These are phyloP conservation scores for Melanerpes formicivorus DNA, from an alignment of 2,113 vertebrate species.

Conservation along the genomic window DNA sequence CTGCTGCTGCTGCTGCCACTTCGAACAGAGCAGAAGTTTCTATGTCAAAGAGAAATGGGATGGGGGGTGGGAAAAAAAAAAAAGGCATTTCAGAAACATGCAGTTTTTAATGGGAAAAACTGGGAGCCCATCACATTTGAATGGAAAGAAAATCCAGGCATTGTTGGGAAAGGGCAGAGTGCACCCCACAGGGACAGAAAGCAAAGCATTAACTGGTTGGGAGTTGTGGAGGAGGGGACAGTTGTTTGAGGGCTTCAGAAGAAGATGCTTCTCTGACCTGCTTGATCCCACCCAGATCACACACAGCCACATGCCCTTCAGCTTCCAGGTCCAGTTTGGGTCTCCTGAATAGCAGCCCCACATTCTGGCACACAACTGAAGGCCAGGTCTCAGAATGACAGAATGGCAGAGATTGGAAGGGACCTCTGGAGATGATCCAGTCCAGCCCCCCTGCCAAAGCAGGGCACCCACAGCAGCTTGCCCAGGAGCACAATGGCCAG, in stretches of 20 bases:
- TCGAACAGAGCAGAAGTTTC: slow-evolving; percentile 35
- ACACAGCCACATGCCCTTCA: neutral
- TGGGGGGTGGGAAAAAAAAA: neutral
- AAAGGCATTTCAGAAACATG: neutral
- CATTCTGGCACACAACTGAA: neutral
- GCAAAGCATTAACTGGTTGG: neutral
- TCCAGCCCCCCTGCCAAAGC: no score
- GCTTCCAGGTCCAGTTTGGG: neutral
- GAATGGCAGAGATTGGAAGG: no score
- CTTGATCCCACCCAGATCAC: neutral
- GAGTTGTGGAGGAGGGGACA: neutral
- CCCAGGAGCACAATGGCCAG: no score
- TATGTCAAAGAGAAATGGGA: slow-evolving; percentile 41
- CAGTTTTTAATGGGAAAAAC: slow-evolving; percentile 40
- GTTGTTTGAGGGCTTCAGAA: neutral
- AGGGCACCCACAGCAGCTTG: no score
- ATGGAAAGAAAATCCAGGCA: slow-evolving; percentile 37
- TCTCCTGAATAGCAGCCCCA: neutral
- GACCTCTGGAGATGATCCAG: no score
- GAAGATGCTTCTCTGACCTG: neutral
- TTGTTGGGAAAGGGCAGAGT: slow-evolving; percentile 50
- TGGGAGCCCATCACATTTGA: slow-evolving; percentile 37
- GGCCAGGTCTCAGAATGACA: neutral
- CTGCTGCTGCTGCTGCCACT: neutral
- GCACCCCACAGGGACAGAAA: slow-evolving; percentile 24